Conservation (phyloP, 2,797 vertebrate species). For the Phoxinus dragarum region DNA sequence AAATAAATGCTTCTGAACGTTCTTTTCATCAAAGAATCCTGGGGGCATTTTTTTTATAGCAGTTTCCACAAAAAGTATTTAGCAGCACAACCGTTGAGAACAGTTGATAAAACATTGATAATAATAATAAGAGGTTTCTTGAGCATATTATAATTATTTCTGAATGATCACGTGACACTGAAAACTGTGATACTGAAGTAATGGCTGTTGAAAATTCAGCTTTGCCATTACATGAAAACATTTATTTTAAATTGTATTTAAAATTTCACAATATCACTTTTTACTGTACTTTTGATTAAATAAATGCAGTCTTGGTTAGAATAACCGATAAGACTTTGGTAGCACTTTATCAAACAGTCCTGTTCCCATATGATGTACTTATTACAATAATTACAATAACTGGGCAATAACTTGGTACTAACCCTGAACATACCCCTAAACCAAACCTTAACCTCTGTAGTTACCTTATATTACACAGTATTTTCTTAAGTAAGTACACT, state of each 20-base stretch:
- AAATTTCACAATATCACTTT: not conserved
- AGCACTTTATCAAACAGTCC: no score
- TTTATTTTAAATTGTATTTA: not conserved
- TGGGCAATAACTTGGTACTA: no score
- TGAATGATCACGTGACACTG: not conserved
- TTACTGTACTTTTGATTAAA: not conserved
- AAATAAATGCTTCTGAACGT: not conserved
- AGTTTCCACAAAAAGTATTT: not conserved
- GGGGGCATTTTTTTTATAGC: accelerated
- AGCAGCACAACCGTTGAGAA: not conserved
- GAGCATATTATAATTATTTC: not conserved
- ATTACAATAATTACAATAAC: no score
- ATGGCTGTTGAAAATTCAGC: not conserved
- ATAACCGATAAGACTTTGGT: not conserved
- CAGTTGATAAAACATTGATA: not conserved
- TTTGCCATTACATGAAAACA: not conserved
- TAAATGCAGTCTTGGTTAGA: not conserved
- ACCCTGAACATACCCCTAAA: no score
- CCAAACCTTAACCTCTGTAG: no score
- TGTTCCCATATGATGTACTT: no score
- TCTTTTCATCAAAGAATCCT: not conserved
- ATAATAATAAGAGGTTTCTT: not conserved
- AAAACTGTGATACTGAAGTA: not conserved
- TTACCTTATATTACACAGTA: no score
- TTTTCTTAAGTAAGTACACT: no score